A percentile compares a stretch with the other conserved stretches of the same genome.
phyloP scores from a whole-genome alignment of 2,797 vertebrate genomes.

The Sebastiscus albofasciatus region DNA sequence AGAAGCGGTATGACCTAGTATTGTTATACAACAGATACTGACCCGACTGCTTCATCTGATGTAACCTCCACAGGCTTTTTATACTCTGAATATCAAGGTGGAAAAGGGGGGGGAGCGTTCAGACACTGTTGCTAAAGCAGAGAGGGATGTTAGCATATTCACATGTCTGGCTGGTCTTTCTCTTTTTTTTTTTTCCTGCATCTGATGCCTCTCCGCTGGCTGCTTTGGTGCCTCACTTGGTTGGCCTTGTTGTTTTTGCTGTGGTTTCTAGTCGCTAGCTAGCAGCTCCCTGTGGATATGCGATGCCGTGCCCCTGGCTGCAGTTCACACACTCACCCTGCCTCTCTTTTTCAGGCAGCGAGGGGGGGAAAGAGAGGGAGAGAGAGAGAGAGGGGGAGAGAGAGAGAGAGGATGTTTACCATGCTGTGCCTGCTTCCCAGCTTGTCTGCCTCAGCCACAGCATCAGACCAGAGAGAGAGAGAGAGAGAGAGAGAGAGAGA shows the following conservation, averaged over 20 bases:
- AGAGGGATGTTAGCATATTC: constrained; percentile 40
- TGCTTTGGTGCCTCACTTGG: constrained; percentile 58
- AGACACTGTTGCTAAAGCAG: constrained; percentile 25
- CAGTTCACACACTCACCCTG: constrained; percentile 76
- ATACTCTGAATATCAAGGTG: constrained; percentile 5
- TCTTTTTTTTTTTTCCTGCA: constrained; percentile 10
- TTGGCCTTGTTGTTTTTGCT: constrained; percentile 67
- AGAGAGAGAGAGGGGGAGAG: neutral
- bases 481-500: constrained; percentile 47
- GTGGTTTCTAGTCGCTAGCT: constrained; percentile 72
- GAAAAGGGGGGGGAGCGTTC: neutral
- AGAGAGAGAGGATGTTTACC: constrained; percentile 72
- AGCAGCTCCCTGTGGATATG: constrained; percentile 72
- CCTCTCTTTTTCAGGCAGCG: constrained; percentile 65
- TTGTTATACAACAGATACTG: neutral
- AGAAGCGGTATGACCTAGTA: neutral
- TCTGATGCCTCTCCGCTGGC: constrained; percentile 58
- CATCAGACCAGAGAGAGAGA: constrained; percentile 69
- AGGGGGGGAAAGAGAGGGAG: neutral
- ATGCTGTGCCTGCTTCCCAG: constrained; percentile 76
- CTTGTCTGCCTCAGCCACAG: constrained; percentile 76
- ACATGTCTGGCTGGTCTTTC: constrained; percentile 31
- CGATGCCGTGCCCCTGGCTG: constrained; percentile 77
- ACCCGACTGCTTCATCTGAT: neutral
- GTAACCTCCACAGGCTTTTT: neutral